Base-by-base conservation (phyloP, 2,113 vertebrate genomes). In the Alectura lathami region DNA sequence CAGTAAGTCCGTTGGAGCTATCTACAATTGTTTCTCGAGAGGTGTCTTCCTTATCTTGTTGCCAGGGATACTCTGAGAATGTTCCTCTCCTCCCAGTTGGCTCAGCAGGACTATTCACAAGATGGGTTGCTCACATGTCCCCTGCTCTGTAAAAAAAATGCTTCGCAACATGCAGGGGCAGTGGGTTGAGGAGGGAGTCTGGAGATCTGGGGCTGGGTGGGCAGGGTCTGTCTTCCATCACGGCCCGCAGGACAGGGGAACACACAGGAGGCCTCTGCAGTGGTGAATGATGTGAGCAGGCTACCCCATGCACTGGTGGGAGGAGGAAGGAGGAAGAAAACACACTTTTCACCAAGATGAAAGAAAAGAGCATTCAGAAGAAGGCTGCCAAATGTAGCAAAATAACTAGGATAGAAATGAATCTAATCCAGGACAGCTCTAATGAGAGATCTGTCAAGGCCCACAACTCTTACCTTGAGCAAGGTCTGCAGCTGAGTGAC, bases 261-360 rank as follows among this genome's bases (percentile, higher is more conserved):
- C 42, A 22, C 21, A 56, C 4, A 27, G 21, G 54, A 70, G 11
- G 36, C 2, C 5, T 12, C 23, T 50, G 8, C 9, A 70, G 18
- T 29, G 26, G 17, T n/a, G 60, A 72, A 70, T 2, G 8, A 42
- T 14, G 18, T 43, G n/a, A 0, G 3, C 48, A 36, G 26, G 22
- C 21, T 67, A 40, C 8, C 0, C 3, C 36, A 24, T 3, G 21
- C 26, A 34, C 29, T 0, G 0, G 15, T 13, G 13, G 20, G 20
- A 86, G 21, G 11, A 30, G 45, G 29, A 92, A 12, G 30, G 21
- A 59, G 29, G 12, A 7, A 56, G 13, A 3, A 86, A 59, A 59
- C 8, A 9, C 6, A 12, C 21, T 78, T 51, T 68, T 69, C 21
- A 63, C 16, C 20, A 68, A 68, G 43, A 54, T 38, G 32, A 72